These are phyloP conservation scores for Scopus umbretta DNA, from an alignment of 2,113 vertebrate species.

Conservation along the genomic window DNA sequence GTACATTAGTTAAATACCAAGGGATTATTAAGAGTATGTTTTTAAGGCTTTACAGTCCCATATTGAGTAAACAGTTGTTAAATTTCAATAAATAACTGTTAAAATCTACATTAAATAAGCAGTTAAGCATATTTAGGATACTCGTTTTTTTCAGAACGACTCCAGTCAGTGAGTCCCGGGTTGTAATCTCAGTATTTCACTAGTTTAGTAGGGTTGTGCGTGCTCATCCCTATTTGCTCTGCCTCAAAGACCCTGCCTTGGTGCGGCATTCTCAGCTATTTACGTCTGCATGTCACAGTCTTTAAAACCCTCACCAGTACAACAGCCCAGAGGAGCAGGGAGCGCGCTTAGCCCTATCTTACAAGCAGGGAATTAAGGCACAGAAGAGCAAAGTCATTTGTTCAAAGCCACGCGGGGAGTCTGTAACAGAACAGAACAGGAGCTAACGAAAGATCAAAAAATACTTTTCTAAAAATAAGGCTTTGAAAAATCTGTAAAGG, in stretches of 20 bases:
- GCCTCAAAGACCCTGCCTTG: background rate
- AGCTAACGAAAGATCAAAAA: background rate
- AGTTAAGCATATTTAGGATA: conserved; percentile 1
- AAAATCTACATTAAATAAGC: conserved; percentile 22
- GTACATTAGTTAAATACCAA: conserved; percentile 68
- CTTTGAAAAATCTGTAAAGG: conserved; percentile 31
- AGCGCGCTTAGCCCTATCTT: background rate
- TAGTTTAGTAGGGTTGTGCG: background rate
- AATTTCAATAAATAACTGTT: conserved; percentile 51
- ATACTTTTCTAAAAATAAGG: background rate
- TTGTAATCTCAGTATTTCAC: background rate
- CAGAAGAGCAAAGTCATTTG: conserved; percentile 8
- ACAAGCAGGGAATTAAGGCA: background rate
- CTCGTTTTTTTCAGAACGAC: background rate
- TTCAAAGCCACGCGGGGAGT: background rate
- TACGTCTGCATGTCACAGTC: background rate
- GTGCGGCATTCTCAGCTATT: background rate
- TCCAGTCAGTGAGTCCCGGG: background rate
- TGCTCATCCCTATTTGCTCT: background rate
- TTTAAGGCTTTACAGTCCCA: conserved; percentile 66
- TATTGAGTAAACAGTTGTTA: conserved; percentile 69
- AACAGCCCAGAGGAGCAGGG: background rate
- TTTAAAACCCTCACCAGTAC: background rate
- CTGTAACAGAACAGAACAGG: background rate
- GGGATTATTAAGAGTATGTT: conserved; percentile 74